phyloP scores from a whole-genome alignment of 2,797 vertebrate species.

The Muscicapa striata region DNA sequence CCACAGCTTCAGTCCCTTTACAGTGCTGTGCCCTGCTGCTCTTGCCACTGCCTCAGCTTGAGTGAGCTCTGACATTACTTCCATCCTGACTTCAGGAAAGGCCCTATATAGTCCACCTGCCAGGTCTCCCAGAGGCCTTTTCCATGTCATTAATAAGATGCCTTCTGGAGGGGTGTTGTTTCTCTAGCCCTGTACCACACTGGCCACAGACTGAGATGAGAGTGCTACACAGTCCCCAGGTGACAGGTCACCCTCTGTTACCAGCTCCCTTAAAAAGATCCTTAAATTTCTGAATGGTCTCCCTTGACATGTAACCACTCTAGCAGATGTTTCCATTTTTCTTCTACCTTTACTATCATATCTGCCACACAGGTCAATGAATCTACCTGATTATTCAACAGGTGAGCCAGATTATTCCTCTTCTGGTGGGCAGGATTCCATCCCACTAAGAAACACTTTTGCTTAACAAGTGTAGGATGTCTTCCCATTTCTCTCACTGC shows the following conservation, averaged over 20 bases:
- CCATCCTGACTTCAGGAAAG: neutral
- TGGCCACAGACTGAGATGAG: neutral
- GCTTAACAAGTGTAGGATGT: neutral
- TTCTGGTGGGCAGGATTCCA: neutral
- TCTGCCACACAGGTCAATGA: neutral
- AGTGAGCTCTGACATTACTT: neutral
- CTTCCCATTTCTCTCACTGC: neutral
- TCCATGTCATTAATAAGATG: rapidly evolving
- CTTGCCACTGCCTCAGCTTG: neutral
- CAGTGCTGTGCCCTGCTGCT: neutral
- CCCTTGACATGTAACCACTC: neutral
- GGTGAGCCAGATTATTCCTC: neutral
- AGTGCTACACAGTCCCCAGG: neutral
- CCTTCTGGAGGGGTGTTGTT: neutral
- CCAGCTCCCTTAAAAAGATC: neutral
- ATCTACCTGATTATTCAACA: neutral
- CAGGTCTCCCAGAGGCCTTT: neutral
- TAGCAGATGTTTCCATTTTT: neutral
- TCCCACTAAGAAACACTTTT: neutral
- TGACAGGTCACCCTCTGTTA: neutral
- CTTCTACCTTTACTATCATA: neutral
- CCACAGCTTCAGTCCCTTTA: neutral
- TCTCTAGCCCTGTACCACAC: neutral
- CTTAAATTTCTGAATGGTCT: neutral
- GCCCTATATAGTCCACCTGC: neutral